A percentile compares a stretch with the other conserved stretches of the same genome.
Conservation (phyloP, 2,797 vertebrate species). For the Columba guinea region DNA sequence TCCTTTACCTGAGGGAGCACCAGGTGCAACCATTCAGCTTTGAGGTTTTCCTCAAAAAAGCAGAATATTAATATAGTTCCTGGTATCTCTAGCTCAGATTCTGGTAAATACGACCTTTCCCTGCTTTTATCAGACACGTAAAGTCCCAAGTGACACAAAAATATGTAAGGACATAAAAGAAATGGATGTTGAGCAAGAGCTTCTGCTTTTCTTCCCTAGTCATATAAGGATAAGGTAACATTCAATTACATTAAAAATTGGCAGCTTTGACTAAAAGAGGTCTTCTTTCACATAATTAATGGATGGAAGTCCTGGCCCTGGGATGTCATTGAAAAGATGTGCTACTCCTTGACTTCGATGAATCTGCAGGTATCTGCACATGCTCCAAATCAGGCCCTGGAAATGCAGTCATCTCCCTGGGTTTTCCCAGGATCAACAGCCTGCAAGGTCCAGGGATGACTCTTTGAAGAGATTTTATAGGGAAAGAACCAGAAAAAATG, state of each 20-base stretch:
- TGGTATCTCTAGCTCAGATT: conserved; percentile 8
- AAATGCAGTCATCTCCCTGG: not conserved
- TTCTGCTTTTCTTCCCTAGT: conserved; percentile 34
- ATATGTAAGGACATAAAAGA: conserved; percentile 58
- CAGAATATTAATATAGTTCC: not conserved
- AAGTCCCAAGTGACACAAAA: not conserved
- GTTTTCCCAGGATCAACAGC: not conserved
- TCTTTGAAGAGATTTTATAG: not conserved
- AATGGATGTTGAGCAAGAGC: conserved; percentile 59
- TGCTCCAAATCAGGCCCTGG: not conserved
- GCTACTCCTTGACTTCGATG: not conserved
- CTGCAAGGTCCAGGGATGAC: not conserved
- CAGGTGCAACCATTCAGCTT: not conserved
- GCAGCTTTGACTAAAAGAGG: conserved; percentile 49
- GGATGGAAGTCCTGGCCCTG: conserved; percentile 5
- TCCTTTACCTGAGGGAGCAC: not conserved
- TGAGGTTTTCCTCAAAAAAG: not conserved
- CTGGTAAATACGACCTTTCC: conserved; percentile 34
- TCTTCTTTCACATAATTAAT: conserved; percentile 43
- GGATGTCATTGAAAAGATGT: conserved; percentile 31
- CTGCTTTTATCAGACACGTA: not conserved
- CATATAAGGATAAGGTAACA: conserved; percentile 52
- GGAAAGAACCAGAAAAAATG: not conserved
- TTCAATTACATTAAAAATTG: conserved; percentile 71
- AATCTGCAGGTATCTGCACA: not conserved